These are phyloP conservation scores for Branchinecta sandiegonensis DNA, from an alignment of 2,888 invertebrate species.

Conservation along the genomic window DNA sequence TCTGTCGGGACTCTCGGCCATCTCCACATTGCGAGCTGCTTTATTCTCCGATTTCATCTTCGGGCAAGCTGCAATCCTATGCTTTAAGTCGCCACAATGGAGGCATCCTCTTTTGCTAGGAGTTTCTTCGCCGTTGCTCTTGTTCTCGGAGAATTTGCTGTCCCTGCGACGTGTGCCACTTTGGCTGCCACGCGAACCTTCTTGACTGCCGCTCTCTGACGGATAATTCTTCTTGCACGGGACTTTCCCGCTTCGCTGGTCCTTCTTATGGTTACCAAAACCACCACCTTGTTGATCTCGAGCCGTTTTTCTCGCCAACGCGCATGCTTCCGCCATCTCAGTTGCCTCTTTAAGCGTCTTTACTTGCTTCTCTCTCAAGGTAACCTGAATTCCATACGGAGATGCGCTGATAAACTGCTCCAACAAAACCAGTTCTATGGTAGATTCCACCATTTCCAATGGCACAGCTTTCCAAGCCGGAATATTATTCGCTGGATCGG, in stretches of 20 bases:
- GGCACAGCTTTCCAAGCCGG: neutral
- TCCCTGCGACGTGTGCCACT: too few relatives aligned
- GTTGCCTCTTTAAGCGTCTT: neutral
- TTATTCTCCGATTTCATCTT: too few relatives aligned
- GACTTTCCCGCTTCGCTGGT: neutral
- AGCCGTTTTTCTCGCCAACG: neutral
- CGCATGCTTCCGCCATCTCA: slow-evolving; percentile 13
- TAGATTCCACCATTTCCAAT: neutral
- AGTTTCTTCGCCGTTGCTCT: neutral
- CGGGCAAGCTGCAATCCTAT: too few relatives aligned
- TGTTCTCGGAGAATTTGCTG: too few relatives aligned
- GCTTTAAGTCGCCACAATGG: too few relatives aligned
- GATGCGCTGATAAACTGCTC: neutral
- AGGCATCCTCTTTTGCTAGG: neutral
- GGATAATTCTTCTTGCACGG: neutral
- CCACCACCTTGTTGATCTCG: neutral
- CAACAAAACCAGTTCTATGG: neutral
- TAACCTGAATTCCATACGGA: neutral
- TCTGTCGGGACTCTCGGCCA: too few relatives aligned
- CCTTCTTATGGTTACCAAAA: too few relatives aligned
- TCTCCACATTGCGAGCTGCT: too few relatives aligned
- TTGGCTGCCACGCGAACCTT: neutral
- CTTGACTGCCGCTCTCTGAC: neutral
- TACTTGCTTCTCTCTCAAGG: neutral
- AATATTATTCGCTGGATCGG: neutral